Conservation (phyloP, 2,113 vertebrate genomes). For the Phyllostomus discolor region DNA sequence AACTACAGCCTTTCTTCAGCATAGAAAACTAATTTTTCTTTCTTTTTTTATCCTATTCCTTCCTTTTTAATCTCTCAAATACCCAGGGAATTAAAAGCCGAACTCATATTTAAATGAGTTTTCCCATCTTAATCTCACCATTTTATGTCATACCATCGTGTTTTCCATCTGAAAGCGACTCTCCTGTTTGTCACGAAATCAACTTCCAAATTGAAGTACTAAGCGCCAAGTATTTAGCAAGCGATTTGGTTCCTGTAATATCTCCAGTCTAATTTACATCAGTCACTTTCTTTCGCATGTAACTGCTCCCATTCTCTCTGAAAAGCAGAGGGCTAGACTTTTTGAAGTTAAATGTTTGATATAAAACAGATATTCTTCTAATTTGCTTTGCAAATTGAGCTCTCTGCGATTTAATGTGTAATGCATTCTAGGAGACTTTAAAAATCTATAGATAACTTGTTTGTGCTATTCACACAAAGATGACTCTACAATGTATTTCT, state of each 20-base stretch:
- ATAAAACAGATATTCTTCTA: slow-evolving; percentile 69
- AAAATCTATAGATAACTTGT: slow-evolving; percentile 2
- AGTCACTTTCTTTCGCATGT: slow-evolving; percentile 35
- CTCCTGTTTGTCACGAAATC: slow-evolving; percentile 67
- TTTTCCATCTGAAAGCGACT: slow-evolving; percentile 63
- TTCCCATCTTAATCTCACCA: slow-evolving; percentile 50
- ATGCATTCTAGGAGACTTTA: slow-evolving; percentile 36
- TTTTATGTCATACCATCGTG: slow-evolving; percentile 53
- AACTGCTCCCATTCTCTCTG: slow-evolving; percentile 38
- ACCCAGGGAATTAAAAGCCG: slow-evolving; percentile 56
- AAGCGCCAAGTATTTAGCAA: slow-evolving; percentile 69
- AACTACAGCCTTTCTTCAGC: background rate
- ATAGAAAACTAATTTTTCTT: background rate
- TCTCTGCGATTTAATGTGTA: slow-evolving; percentile 40
- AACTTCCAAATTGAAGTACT: slow-evolving; percentile 66
- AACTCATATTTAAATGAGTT: slow-evolving; percentile 61
- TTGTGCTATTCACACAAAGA: slow-evolving; percentile 14
- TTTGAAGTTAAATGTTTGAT: slow-evolving; percentile 66
- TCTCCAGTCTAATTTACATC: slow-evolving; percentile 59
- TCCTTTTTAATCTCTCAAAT: slow-evolving; percentile 40
- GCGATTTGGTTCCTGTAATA: slow-evolving; percentile 62
- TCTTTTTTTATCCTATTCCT: background rate
- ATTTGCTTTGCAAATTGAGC: slow-evolving; percentile 68
- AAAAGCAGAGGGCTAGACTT: slow-evolving; percentile 50
- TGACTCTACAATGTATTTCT: background rate